These are phyloP conservation scores for Paedocypris micromegethes DNA, from an alignment of 2,797 vertebrate genomes.

Conservation along the genomic window DNA sequence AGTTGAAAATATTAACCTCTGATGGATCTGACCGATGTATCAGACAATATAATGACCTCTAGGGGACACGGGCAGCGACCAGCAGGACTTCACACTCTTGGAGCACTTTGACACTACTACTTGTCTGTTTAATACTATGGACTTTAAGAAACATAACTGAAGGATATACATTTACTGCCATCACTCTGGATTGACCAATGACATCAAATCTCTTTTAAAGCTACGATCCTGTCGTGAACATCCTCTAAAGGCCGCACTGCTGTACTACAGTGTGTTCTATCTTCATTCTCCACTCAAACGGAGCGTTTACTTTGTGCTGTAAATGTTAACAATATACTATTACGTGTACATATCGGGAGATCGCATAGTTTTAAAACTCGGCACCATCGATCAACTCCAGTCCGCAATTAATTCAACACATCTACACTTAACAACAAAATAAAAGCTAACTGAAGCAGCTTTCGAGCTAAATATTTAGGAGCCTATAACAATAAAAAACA, in stretches of 20 bases:
- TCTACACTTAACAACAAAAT: background rate
- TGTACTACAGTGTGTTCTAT: background rate
- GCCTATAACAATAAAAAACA: background rate
- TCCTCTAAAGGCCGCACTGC: slow-evolving; percentile 23
- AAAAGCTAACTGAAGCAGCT: background rate
- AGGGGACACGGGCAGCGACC: background rate
- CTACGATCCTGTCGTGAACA: background rate
- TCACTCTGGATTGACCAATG: too few relatives aligned
- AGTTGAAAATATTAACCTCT: too few relatives aligned
- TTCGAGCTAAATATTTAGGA: too few relatives aligned
- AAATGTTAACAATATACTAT: too few relatives aligned
- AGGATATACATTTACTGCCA: too few relatives aligned
- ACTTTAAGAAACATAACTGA: too few relatives aligned
- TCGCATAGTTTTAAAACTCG: background rate
- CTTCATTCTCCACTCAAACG: background rate
- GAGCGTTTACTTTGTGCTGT: background rate
- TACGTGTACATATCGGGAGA: background rate
- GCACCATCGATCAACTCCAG: background rate
- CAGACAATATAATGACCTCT: background rate
- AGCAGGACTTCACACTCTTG: background rate
- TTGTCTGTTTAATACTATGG: too few relatives aligned
- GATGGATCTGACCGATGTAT: background rate
- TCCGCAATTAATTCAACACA: slow-evolving; percentile 9
- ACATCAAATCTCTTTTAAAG: background rate
- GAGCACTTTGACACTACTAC: too few relatives aligned